A percentile compares a stretch with the other conserved stretches of the same genome.
Conservation (phyloP, 2,797 vertebrate genomes). For the Chelon labrosus region DNA sequence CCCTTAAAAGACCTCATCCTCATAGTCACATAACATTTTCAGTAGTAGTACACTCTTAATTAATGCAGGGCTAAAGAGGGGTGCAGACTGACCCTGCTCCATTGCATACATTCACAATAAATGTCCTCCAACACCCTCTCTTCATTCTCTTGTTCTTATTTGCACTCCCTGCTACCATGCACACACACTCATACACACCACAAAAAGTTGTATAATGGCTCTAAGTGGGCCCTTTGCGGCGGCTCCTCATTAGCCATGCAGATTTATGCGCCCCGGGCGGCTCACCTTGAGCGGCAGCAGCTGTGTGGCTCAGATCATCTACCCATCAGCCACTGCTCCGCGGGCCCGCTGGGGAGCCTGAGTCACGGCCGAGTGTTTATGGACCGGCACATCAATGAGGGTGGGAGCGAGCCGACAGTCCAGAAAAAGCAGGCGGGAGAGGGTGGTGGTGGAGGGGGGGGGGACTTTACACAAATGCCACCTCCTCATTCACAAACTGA, state of each 20-base stretch:
- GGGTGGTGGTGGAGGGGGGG: background rate
- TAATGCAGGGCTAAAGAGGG: constrained; percentile 9
- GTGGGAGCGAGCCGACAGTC: constrained; percentile 23
- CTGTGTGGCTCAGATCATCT: constrained; percentile 74
- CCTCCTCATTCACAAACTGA: constrained; percentile 43
- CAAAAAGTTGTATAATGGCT: constrained; percentile 70
- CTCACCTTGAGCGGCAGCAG: constrained; percentile 80
- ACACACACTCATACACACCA: constrained; percentile 22
- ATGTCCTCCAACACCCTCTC: constrained; percentile 13
- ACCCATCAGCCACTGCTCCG: constrained; percentile 71
- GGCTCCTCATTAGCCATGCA: constrained; percentile 76
- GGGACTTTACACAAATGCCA: constrained; percentile 33
- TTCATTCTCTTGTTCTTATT: background rate
- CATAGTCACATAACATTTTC: background rate
- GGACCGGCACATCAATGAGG: constrained; percentile 69
- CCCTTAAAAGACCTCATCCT: background rate
- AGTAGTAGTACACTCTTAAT: background rate
- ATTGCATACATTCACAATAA: constrained; percentile 38
- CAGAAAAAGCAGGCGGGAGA: constrained; percentile 1
- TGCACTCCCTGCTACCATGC: background rate
- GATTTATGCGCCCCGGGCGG: constrained; percentile 75
- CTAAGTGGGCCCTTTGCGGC: constrained; percentile 72
- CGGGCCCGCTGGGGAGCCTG: constrained; percentile 60
- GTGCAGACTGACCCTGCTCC: background rate
- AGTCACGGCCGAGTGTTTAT: constrained; percentile 70